phyloP scores from a whole-genome alignment of 2,888 invertebrate genomes.

The Caenorhabditis wallacei region DNA sequence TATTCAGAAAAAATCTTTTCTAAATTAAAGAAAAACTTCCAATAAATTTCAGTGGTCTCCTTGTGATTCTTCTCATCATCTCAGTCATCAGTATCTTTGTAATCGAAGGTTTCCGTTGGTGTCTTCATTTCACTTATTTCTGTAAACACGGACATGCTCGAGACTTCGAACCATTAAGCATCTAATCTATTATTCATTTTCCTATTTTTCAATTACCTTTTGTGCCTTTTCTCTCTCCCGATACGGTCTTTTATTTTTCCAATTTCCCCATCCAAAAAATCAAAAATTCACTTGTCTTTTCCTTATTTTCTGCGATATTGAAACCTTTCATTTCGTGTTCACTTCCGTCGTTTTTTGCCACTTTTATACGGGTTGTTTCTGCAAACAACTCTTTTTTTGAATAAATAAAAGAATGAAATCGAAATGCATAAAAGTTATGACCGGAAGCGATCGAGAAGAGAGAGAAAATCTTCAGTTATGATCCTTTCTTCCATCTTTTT shows the following conservation, averaged over 20 bases:
- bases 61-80: conserved; percentile 67
- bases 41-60: conserved; percentile 67
- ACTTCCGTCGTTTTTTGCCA: conserved; percentile 37
- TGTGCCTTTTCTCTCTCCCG: conserved; percentile 15
- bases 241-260: conserved; percentile 24
- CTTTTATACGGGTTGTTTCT: conserved; percentile 40
- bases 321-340: conserved; percentile 19
- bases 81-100: conserved; percentile 67
- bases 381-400: not conserved
- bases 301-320: conserved; percentile 37
- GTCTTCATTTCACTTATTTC: conserved; percentile 66
- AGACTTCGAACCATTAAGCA: conserved; percentile 69
- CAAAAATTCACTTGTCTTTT: conserved; percentile 28
- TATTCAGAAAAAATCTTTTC: too few species aligned
- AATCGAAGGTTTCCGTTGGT: conserved; percentile 68
- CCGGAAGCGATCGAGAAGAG: conserved; percentile 1
- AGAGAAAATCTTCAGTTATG: conserved; percentile 23
- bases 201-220: not conserved
- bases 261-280: conserved; percentile 4
- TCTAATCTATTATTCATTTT: conserved; percentile 41
- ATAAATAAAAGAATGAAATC: conserved; percentile 18
- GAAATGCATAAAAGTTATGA: conserved; percentile 22
- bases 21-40: too few species aligned
- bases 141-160: conserved; percentile 62
- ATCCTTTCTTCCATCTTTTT: conserved; percentile 17